A percentile compares a stretch with the other conserved stretches of the same genome.
Conservation (phyloP, 2,113 vertebrate species). For the Corynorhinus townsendii region DNA sequence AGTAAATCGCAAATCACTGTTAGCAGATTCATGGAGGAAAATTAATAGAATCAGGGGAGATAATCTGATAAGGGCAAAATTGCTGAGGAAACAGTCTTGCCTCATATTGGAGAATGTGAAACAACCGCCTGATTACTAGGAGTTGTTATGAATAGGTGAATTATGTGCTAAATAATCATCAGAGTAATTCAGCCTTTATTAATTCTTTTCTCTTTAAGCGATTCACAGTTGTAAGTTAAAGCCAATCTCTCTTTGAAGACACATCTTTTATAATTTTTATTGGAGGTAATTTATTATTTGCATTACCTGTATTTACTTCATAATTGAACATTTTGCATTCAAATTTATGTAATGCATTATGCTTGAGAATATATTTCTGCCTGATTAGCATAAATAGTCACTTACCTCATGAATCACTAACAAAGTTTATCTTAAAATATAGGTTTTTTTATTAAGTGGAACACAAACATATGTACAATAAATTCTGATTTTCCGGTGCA, state of each 20-base stretch:
- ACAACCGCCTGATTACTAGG: conserved; percentile 79
- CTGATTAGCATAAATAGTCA: conserved; percentile 89
- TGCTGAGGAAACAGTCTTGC: conserved; percentile 83
- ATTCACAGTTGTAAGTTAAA: conserved; percentile 81
- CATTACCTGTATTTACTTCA: conserved; percentile 87
- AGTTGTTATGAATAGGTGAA: conserved; percentile 81
- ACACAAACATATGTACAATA: conserved; percentile 84
- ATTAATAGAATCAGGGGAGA: conserved; percentile 87
- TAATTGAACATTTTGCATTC: conserved; percentile 89
- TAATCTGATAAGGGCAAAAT: conserved; percentile 85
- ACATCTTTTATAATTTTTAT: conserved; percentile 84
- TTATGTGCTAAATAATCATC: conserved; percentile 82
- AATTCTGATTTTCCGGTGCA: conserved; percentile 78
- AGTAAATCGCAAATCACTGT: conserved; percentile 86
- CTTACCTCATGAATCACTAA: conserved; percentile 89
- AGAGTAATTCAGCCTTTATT: conserved; percentile 83
- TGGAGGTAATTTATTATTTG: conserved; percentile 86
- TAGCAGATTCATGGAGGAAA: conserved; percentile 86
- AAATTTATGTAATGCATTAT: conserved; percentile 88
- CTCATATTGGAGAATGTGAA: conserved; percentile 73
- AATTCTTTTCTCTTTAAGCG: conserved; percentile 86
- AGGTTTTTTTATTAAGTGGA: conserved; percentile 87
- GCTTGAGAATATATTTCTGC: conserved; percentile 86
- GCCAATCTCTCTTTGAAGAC: conserved; percentile 82
- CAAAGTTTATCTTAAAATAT: conserved; percentile 88